Percentiles rank a stretch among this genome's conserved stretches.
These are phyloP conservation scores for Mirounga angustirostris DNA, from an alignment of 2,113 vertebrate genomes.

Conservation along the genomic window DNA sequence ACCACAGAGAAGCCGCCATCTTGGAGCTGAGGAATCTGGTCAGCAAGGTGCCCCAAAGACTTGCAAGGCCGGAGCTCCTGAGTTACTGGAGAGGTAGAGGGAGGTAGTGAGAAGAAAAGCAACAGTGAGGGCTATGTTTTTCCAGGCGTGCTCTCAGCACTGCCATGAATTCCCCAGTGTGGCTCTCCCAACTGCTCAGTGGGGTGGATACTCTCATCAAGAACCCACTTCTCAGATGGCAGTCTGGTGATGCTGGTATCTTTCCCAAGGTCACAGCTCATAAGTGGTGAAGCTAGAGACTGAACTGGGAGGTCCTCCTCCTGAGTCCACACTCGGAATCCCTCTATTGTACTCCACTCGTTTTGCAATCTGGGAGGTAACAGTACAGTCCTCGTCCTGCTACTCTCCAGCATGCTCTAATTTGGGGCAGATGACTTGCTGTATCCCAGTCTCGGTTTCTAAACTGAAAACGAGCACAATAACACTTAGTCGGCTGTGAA, in stretches of 20 bases:
- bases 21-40: not conserved
- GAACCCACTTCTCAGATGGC: not conserved
- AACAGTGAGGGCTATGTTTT: not conserved
- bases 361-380: not conserved
- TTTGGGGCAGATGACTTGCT: not conserved
- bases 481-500: not conserved
- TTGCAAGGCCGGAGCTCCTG: not conserved
- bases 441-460: not conserved
- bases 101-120: not conserved
- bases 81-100: not conserved
- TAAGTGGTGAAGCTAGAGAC: not conserved
- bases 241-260: rapidly evolving
- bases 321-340: too few relatives aligned
- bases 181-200: too few relatives aligned
- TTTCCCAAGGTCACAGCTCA: not conserved
- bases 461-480: too few relatives aligned
- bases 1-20: not conserved
- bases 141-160: not conserved
- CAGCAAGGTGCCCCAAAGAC: too few relatives aligned
- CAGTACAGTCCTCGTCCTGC: rapidly evolving
- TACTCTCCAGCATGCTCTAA: not conserved
- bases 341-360: rapidly evolving
- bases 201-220: not conserved
- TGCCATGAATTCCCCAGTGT: rapidly evolving
- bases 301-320: not conserved